Evolutionary conservation across 2,888 invertebrate species (phyloP).

Genomic region (Volucella inflata): DNA sequence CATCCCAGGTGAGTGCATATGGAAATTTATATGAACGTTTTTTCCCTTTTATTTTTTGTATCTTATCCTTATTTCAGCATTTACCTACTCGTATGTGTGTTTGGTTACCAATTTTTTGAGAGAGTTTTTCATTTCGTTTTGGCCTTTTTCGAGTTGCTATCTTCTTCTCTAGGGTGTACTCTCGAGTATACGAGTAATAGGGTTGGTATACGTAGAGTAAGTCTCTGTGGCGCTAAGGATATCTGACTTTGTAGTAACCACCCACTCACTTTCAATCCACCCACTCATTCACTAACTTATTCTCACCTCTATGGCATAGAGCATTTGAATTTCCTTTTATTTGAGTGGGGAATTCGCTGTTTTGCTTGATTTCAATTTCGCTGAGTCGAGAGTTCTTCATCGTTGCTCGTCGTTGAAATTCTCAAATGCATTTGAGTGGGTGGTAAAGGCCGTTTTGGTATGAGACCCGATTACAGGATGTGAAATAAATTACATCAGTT

Average conservation of each 20-base stretch:
- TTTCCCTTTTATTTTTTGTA: slow-evolving; percentile 16
- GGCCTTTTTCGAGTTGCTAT: slow-evolving; percentile 32
- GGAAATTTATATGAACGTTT: slow-evolving; percentile 71
- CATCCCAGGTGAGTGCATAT: slow-evolving; percentile 76
- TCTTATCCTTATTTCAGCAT: background rate
- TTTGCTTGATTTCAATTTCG: slow-evolving; percentile 75
- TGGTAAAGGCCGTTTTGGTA: too few relatives aligned
- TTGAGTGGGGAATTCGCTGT: slow-evolving; percentile 67
- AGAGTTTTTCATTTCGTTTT: background rate
- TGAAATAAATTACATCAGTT: slow-evolving; percentile 64
- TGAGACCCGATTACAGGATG: background rate
- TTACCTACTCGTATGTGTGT: background rate
- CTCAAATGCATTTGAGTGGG: slow-evolving; percentile 65
- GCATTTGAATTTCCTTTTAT: slow-evolving; percentile 57
- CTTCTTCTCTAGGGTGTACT: slow-evolving; percentile 59
- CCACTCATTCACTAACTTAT: slow-evolving; percentile 21
- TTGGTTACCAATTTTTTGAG: background rate
- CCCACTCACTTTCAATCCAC: slow-evolving; percentile 5
- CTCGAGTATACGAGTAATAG: slow-evolving; percentile 36
- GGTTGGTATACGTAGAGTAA: slow-evolving; percentile 35
- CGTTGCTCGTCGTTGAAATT: slow-evolving; percentile 17
- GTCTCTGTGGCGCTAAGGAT: slow-evolving; percentile 32
- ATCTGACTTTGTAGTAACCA: slow-evolving; percentile 23
- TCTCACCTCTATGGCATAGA: slow-evolving; percentile 20
- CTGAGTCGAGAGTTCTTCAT: slow-evolving; percentile 57